A percentile compares a stretch with the other conserved stretches of the same genome.
phyloP scores from a whole-genome alignment of 2,797 vertebrate genomes.

The Cyprinella venusta region DNA sequence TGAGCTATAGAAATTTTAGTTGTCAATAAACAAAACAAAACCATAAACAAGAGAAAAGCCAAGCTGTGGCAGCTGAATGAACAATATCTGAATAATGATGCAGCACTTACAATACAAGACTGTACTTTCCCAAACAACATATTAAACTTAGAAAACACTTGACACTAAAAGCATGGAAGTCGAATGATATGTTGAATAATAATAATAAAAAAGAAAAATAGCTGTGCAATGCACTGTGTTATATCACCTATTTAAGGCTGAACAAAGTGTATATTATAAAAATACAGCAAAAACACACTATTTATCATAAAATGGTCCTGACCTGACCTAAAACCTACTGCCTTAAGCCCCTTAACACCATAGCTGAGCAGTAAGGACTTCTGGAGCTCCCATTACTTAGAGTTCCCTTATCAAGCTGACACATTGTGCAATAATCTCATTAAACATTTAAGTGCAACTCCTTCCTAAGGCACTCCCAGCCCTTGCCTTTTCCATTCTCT shows the following conservation, averaged over 20 bases:
- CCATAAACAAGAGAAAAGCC: conserved; percentile 46
- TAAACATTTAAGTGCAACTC: conserved; percentile 74
- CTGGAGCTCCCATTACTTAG: conserved; percentile 45
- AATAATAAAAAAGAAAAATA: not conserved
- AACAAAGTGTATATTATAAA: not conserved
- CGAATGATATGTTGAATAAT: not conserved
- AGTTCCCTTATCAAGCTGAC: conserved; percentile 51
- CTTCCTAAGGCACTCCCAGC: conserved; percentile 56
- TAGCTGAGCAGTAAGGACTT: conserved; percentile 39
- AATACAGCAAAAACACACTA: not conserved
- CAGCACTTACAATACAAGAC: conserved; percentile 20
- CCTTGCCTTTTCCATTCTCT: conserved; percentile 19
- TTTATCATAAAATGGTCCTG: not conserved
- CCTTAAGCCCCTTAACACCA: conserved; percentile 12
- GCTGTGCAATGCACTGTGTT: not conserved
- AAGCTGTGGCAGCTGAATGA: conserved; percentile 52
- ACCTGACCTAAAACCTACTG: conserved; percentile 27
- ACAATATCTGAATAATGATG: conserved; percentile 36
- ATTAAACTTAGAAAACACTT: not conserved
- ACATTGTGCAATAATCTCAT: conserved; percentile 59
- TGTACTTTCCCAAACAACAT: conserved; percentile 1
- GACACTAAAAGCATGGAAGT: not conserved
- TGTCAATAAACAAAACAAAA: conserved; percentile 35
- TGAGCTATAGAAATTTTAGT: conserved; percentile 7
- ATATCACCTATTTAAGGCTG: not conserved